Conservation (phyloP, 2,888 invertebrate species). For the Ellobium chinense region DNA sequence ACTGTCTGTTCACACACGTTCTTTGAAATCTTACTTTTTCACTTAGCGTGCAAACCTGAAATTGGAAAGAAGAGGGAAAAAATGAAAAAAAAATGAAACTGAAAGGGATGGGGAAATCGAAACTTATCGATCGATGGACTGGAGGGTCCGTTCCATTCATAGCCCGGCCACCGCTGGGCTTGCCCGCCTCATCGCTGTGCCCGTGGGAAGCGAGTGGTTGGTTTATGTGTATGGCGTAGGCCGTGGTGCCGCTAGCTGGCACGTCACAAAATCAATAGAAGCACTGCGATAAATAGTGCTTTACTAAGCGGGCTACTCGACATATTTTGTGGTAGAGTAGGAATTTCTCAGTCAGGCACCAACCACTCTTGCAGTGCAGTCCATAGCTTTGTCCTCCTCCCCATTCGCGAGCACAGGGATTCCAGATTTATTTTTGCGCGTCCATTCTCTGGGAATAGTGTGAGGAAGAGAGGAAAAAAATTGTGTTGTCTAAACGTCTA, state of each 20-base stretch:
- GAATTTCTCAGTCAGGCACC: not conserved
- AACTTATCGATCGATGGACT: not conserved
- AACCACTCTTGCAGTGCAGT: not conserved
- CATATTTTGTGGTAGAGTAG: not conserved
- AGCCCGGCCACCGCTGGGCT: not conserved
- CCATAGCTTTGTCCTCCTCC: too few species aligned
- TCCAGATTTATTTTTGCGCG: too few species aligned
- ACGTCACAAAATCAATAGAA: not conserved
- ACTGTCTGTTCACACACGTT: too few species aligned
- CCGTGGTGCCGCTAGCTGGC: not conserved
- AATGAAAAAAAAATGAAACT: not conserved
- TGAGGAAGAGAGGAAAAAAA: not conserved
- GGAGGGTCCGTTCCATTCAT: not conserved
- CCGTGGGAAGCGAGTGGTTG: not conserved
- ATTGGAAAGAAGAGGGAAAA: not conserved
- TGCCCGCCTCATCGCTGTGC: not conserved
- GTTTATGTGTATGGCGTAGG: not conserved
- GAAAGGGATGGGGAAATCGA: too few species aligned
- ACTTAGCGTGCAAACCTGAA: too few species aligned
- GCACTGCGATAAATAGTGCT: not conserved
- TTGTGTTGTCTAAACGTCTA: too few species aligned
- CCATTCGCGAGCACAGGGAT: too few species aligned
- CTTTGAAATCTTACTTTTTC: too few species aligned
- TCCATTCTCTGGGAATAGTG: too few species aligned
- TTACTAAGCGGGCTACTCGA: not conserved